Base-by-base conservation (phyloP, 2,888 invertebrate genomes). In the Octodonta nipae region DNA sequence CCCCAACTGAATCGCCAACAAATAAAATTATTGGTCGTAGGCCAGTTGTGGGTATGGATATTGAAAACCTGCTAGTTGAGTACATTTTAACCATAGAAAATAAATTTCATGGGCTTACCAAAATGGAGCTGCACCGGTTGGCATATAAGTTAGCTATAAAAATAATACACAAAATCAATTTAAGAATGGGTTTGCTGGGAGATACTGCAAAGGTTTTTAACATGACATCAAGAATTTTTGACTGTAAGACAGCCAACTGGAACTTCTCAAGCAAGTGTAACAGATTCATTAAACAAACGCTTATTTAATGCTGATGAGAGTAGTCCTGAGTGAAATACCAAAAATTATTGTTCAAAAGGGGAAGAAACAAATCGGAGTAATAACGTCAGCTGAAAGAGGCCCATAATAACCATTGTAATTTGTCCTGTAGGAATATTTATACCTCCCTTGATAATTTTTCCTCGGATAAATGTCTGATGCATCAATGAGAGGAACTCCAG, bases 221-320 rank as follows among this genome's bases (percentile, higher is more conserved):
- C 16, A 11, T 28, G 30, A 5, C 27, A 27, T 27, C 13, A 27
- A 14, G n/a, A 27, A 6, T 6, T 27, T 13, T 14, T 27, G 3
- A 13, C 27, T 4, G 14, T 11, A 5, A 4, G 14, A 27, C 13
- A 15, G 14, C 27, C 27, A 13, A 27, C 13, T 4, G 12, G 33
- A 15, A 41, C 42, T 16, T 40, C 34, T 6, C 12, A 36, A 16
- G 31, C 33, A 14, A 37, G 36, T 34, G 34, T 15, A 12, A 33
- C 11, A 33, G 32, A 30, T 37, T 40, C 29, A 38, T 37, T 32
- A 28, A 17, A 16, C 32, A 42, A 30, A 36, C 13, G 11, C 15
- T 33, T 40, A 26, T 39, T 25, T 22, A 39, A 40, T 22, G 35
- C 35, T 28, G n/a, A n/a, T n/a, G n/a, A n/a, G 24, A 16, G 32